Percentiles rank a stretch among this genome's conserved stretches.
phyloP scores from a whole-genome alignment of 2,888 invertebrate species.

The Phorcus lineatus region DNA sequence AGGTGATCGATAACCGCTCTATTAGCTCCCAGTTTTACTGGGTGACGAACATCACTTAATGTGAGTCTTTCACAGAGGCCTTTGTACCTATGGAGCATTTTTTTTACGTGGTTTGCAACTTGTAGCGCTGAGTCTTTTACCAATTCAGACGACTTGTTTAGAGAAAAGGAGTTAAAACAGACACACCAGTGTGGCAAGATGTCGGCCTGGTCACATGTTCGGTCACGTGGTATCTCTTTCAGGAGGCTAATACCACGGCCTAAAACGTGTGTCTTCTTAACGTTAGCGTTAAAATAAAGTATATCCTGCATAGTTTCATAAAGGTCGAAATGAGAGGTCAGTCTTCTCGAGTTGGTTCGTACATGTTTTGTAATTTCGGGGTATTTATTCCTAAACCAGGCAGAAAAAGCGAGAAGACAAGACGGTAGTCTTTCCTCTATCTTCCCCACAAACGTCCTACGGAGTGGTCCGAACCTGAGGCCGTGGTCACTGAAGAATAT shows the following conservation, averaged over 20 bases:
- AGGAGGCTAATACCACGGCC: slow-evolving; percentile 81
- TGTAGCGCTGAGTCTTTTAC: background rate
- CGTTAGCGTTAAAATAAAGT: slow-evolving; percentile 2
- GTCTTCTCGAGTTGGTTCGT: slow-evolving; percentile 79
- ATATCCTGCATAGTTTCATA: slow-evolving; percentile 86
- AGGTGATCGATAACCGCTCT: background rate
- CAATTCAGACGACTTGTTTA: background rate
- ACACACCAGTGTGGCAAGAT: slow-evolving; percentile 82
- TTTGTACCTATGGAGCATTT: background rate
- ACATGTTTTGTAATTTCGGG: slow-evolving; percentile 81
- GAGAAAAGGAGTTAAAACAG: background rate
- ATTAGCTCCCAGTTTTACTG: background rate
- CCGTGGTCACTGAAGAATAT: slow-evolving; percentile 88
- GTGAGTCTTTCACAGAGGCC: background rate
- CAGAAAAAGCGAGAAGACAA: slow-evolving; percentile 83
- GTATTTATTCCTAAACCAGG: slow-evolving; percentile 82
- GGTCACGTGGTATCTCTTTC: slow-evolving; percentile 81
- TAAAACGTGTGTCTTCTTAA: background rate
- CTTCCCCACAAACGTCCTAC: slow-evolving; percentile 84
- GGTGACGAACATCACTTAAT: background rate
- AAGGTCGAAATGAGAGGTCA: slow-evolving; percentile 89
- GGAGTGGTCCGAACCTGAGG: slow-evolving; percentile 88
- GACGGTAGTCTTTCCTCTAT: slow-evolving; percentile 91
- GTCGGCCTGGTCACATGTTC: slow-evolving; percentile 86
- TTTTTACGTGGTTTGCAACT: slow-evolving; percentile 18